Conservation (phyloP, 2,888 invertebrate genomes). For the Drosophila emarginata region DNA sequence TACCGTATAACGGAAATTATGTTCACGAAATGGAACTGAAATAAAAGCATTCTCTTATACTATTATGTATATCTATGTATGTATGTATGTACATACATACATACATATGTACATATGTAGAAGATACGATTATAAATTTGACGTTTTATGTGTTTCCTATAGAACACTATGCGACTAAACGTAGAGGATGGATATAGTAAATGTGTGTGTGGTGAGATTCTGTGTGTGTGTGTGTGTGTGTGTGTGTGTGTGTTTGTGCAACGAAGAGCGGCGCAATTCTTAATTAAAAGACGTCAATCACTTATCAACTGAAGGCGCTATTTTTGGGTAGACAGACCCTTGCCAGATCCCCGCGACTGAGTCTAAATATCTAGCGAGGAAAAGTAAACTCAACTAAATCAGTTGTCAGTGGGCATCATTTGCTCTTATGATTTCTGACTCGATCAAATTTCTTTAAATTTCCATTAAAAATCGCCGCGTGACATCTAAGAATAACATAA, state of each 20-base stretch:
- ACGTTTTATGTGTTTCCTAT: background rate
- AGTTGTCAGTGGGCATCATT: conserved; percentile 40
- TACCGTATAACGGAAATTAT: conserved; percentile 63
- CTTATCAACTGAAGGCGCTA: conserved; percentile 70
- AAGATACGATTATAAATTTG: conserved; percentile 11
- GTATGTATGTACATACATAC: no score
- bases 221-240: conserved; percentile 25
- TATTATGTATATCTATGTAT: no score
- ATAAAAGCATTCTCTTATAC: conserved; percentile 4
- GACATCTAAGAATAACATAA: conserved; percentile 62
- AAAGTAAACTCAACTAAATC: conserved; percentile 9
- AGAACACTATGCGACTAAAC: no score
- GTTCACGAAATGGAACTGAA: conserved; percentile 36
- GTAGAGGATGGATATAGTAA: no score
- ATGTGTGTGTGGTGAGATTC: background rate
- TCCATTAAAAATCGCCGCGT: conserved; percentile 65
- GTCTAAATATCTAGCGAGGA: conserved; percentile 17
- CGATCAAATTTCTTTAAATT: conserved; percentile 70
- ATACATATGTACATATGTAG: no score
- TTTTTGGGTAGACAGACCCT: conserved; percentile 51
- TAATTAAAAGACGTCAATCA: conserved; percentile 78
- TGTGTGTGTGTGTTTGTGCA: conserved; percentile 60
- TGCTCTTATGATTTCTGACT: conserved; percentile 66
- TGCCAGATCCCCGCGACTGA: conserved; percentile 36
- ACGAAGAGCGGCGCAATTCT: conserved; percentile 74